Conservation (phyloP, 2,888 invertebrate genomes). For the Latheticus oryzae region DNA sequence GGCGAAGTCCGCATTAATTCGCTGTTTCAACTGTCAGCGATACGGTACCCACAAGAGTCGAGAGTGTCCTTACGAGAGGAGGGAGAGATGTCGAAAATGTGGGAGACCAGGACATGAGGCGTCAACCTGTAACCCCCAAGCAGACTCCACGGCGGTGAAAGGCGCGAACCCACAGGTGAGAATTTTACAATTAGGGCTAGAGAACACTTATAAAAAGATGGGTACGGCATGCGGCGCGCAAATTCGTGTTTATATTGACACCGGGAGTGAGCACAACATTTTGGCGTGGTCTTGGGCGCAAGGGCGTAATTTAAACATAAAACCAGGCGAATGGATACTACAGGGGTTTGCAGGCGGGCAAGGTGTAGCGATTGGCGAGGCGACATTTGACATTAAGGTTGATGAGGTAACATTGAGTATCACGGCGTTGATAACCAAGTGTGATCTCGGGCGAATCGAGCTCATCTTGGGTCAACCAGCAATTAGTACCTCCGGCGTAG, state of each 20-base stretch:
- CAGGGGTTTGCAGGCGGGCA: slow-evolving; percentile 5
- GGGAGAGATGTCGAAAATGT: slow-evolving; percentile 26
- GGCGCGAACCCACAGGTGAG: not conserved
- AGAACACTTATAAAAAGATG: not conserved
- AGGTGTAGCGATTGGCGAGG: not conserved
- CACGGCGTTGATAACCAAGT: not conserved
- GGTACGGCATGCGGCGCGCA: not conserved
- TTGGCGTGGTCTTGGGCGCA: not conserved
- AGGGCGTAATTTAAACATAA: not conserved
- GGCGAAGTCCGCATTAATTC: not conserved
- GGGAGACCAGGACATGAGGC: slow-evolving; percentile 15
- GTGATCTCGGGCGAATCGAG: slow-evolving; percentile 3
- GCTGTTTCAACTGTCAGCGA: slow-evolving; percentile 34
- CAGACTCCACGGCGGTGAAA: not conserved
- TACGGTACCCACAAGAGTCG: slow-evolving; percentile 16
- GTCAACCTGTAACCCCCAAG: slow-evolving; percentile 3
- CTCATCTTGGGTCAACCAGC: slow-evolving; percentile 4
- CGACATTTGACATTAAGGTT: not conserved
- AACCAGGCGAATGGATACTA: not conserved
- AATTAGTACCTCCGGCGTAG: not conserved
- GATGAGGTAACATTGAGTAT: not conserved
- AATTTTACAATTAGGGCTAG: too few relatives aligned
- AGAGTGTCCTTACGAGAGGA: slow-evolving; percentile 17
- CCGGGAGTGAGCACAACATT: not conserved
- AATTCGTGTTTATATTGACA: too few relatives aligned